These are phyloP conservation scores for Drosophila yooni DNA, from an alignment of 2,888 invertebrate genomes.

Conservation along the genomic window DNA sequence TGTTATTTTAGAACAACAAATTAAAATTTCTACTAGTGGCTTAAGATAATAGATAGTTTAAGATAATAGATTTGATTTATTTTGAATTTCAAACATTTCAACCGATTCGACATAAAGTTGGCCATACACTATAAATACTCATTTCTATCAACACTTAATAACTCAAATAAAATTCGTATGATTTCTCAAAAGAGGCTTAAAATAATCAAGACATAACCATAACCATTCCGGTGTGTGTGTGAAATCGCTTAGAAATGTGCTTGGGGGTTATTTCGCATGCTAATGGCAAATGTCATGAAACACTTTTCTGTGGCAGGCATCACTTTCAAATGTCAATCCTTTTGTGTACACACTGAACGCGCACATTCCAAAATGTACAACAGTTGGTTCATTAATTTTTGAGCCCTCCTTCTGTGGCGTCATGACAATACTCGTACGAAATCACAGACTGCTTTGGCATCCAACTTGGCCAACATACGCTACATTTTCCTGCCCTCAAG, in stretches of 20 bases:
- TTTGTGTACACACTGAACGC: slow-evolving; percentile 38
- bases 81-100: not conserved
- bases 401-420: slow-evolving; percentile 47
- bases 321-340: slow-evolving; percentile 62
- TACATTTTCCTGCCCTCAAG: slow-evolving; percentile 21
- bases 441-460: slow-evolving; percentile 50
- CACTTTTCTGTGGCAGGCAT: slow-evolving; percentile 41
- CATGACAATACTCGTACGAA: slow-evolving; percentile 39
- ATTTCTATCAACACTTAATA: not conserved
- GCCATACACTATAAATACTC: not conserved
- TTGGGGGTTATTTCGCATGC: not conserved
- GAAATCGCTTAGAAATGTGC: slow-evolving; percentile 11
- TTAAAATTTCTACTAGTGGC: not conserved
- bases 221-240: not conserved
- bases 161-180: not conserved
- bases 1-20: not conserved
- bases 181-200: not conserved
- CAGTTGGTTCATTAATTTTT: slow-evolving; percentile 76
- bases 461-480: slow-evolving; percentile 23
- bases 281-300: slow-evolving; percentile 25
- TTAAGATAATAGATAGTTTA: not conserved
- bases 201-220: not conserved
- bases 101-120: not conserved
- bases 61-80: too few relatives aligned
- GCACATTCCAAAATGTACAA: slow-evolving; percentile 52